Evolutionary conservation across 2,888 invertebrate genomes (phyloP), one percentile per base, ranked within the genome.

Genomic region (Drosophila macrospina): DNA sequence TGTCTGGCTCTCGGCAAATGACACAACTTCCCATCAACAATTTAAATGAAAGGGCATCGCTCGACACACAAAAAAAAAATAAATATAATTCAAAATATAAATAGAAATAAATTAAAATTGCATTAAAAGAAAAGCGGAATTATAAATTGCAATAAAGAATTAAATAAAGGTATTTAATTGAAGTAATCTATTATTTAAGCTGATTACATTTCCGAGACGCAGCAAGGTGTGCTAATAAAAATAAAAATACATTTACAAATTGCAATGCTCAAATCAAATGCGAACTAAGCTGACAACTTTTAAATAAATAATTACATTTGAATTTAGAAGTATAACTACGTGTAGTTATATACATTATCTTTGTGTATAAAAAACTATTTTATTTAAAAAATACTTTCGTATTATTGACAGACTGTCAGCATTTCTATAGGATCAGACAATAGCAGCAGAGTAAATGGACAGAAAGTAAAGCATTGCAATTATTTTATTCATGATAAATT

Each of bases 1-100:
- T 45, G 68, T 39, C 78, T 62, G 50, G 54, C 62, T 56, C 44
- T 57, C 50, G 57, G 62, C 74, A 57, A 73, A 74, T 73, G 74
- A 60, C 63, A 67, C 73, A 72, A 48, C 26, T 52, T 55, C 37
- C 44, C 36, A 41, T 36, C 16, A 16, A 15, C 16, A 37, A 60
- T 69, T 36, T 30, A 48, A 54, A 54, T 54, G 52, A 39, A 34
- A 42, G 42, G 52, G 7, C 56, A 45, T 7, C 16, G 6, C 10
- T 10, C 26, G 41, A 41, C 13, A 37, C 34, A 60, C 24, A 37
- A 52, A 57, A 28, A n/a, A 51, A 16, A 52, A 57, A 28, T 11
- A 51, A 16, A 60, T 20, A 20, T 20, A 20, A 20, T 20, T 1
- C 20, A 20, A 20, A 16, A n/a, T 20, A 34, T 6, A 32, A 8